phyloP scores from a whole-genome alignment of 2,888 invertebrate genomes.

The Artemia sp. region DNA sequence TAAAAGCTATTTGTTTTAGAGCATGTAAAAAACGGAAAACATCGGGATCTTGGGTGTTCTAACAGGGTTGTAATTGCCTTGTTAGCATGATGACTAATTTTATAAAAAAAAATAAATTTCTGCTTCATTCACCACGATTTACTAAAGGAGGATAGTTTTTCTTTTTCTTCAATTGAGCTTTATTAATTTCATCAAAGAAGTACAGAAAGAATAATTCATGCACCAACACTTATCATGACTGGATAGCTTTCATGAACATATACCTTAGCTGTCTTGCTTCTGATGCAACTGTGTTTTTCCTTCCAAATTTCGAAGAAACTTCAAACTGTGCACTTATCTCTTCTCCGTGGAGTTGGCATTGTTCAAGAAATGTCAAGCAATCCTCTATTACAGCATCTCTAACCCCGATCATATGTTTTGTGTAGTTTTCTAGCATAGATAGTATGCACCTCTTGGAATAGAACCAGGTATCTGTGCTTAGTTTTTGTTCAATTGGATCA shows the following conservation, averaged over 20 bases:
- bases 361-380: constrained; percentile 70
- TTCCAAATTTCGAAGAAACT: background rate
- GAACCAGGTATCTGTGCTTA: constrained; percentile 97
- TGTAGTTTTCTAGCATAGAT: constrained; percentile 72
- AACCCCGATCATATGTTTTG: constrained; percentile 73
- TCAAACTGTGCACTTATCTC: background rate
- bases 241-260: constrained; percentile 9
- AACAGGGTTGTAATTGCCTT: too few species aligned
- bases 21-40: too few species aligned
- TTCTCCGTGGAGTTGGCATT: constrained; percentile 44
- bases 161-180: too few species aligned
- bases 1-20: too few species aligned
- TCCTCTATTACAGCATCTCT: constrained; percentile 72
- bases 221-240: background rate
- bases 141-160: too few species aligned
- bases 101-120: too few species aligned
- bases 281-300: background rate
- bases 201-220: too few species aligned
- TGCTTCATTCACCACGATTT: too few species aligned
- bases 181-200: too few species aligned
- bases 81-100: too few species aligned
- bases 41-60: too few species aligned
- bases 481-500: constrained; percentile 77
- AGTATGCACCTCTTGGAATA: constrained; percentile 91
- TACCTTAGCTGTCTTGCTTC: constrained; percentile 5